These are phyloP conservation scores for Pseudomyrmex concolor DNA, from an alignment of 1,140 invertebrate species.

Conservation along the genomic window DNA sequence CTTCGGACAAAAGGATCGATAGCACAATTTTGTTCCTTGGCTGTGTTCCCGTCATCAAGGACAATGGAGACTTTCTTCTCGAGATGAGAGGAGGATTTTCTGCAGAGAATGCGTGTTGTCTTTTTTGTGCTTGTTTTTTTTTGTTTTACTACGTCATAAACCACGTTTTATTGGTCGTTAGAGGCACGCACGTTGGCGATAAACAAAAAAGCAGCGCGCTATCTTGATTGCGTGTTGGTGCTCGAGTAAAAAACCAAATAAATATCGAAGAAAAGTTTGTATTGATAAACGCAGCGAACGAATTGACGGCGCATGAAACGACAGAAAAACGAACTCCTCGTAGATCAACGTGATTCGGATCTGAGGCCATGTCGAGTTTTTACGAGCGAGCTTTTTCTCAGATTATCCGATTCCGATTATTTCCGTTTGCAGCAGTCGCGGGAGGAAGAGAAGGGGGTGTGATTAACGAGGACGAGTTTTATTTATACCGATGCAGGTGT, in stretches of 20 bases:
- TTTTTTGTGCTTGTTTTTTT: too few species aligned
- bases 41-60: neutral
- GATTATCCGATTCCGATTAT: conserved; percentile 35
- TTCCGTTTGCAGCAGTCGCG: conserved; percentile 25
- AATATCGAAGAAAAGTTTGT: too few species aligned
- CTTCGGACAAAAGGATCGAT: conserved; percentile 25
- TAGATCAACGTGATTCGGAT: conserved; percentile 8
- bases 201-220: too few species aligned
- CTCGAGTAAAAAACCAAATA: too few species aligned
- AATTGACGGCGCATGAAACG: neutral
- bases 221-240: neutral
- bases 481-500: conserved; percentile 23
- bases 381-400: conserved; percentile 9
- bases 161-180: neutral
- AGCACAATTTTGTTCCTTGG: conserved; percentile 29
- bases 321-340: conserved; percentile 7
- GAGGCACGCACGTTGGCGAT: neutral
- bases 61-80: conserved; percentile 7
- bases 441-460: neutral
- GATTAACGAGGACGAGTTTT: conserved; percentile 37
- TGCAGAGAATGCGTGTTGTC: neutral
- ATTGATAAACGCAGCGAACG: conserved; percentile 17
- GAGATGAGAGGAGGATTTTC: neutral
- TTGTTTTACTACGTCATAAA: neutral
- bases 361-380: neutral